Conservation (phyloP, 2,888 invertebrate genomes). For the Erebia aethiops region DNA sequence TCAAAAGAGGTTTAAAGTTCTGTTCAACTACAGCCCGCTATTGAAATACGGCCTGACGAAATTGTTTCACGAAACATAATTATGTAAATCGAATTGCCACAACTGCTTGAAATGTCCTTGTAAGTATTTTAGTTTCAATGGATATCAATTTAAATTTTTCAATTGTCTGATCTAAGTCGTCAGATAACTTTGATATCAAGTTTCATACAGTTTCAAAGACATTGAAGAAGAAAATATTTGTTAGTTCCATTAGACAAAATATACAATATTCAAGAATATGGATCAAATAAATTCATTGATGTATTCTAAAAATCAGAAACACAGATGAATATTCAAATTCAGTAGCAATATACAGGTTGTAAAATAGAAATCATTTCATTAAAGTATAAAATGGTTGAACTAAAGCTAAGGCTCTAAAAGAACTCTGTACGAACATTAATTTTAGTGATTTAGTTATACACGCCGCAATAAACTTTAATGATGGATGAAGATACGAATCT, state of each 20-base stretch:
- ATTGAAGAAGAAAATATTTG: too few species aligned
- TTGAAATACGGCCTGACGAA: not conserved
- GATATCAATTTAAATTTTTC: not conserved
- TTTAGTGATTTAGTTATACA: conserved; percentile 43
- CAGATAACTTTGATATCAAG: not conserved
- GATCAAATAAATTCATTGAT: not conserved
- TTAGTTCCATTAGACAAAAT: not conserved
- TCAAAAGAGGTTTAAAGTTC: not conserved
- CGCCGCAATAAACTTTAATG: conserved; percentile 47
- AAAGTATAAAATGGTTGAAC: conserved; percentile 9
- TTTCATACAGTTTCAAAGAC: not conserved
- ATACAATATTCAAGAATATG: not conserved
- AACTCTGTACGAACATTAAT: conserved; percentile 38
- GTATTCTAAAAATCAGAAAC: not conserved
- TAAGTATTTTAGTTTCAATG: conserved; percentile 7
- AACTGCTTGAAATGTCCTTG: conserved; percentile 12
- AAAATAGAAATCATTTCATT: conserved; percentile 17
- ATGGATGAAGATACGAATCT: conserved; percentile 43
- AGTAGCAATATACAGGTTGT: conserved; percentile 16
- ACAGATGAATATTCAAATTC: not conserved
- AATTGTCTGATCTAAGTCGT: conserved; percentile 1
- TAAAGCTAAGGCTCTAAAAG: conserved; percentile 28
- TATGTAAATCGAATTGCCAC: conserved; percentile 6
- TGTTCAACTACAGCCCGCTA: not conserved
- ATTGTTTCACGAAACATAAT: conserved; percentile 5